Evolutionary conservation across 1,140 invertebrate genomes (phyloP), one percentile per base, ranked within the genome.

Genomic region (Calycopis cecrops): DNA sequence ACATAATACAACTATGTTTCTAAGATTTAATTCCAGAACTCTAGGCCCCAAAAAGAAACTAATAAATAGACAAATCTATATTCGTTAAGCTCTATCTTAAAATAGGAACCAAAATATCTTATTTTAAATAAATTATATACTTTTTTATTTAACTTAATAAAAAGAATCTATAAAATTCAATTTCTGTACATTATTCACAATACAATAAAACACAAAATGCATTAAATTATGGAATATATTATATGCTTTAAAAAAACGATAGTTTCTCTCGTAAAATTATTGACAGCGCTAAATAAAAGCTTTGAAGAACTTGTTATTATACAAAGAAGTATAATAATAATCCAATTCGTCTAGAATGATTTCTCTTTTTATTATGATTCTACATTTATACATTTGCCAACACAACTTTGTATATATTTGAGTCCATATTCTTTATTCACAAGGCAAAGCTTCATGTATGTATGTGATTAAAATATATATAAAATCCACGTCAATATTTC

Each of bases 71-170:
- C 52, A 62, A 62, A 69, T 70, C 57, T 60, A 57, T 56, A 10
- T 53, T 60, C 35, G 14, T 44, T 58, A 63, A 62, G 52, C 48
- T 71, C 65, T 79, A 81, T 80, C 76, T 84, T 84, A 84, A 75
- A 73, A 81, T 86, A 86, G 83, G 83, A 86, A 86, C 83, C 80
- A 84, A 86, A 85, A 79, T 69, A 68, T 70, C 62, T 59, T 53
- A 65, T 52, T 69, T 55, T 71, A 75, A 80, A 82, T 86, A 81
- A 84, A 81, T 82, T 81, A 85, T 69, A 68, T 33, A 55, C 66
- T 67, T 60, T 57, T 61, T 60, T n/a, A n/a, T n/a, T 63, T 73
- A 76, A 73, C 68, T 76, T 76, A 71, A 72, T 74, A 75, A 69
- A 57, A 53, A 50, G 59, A 64, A 64, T 52, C 57, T 72, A 79